phyloP scores from a whole-genome alignment of 2,888 invertebrate genomes.

The Andrena hattorfiana region DNA sequence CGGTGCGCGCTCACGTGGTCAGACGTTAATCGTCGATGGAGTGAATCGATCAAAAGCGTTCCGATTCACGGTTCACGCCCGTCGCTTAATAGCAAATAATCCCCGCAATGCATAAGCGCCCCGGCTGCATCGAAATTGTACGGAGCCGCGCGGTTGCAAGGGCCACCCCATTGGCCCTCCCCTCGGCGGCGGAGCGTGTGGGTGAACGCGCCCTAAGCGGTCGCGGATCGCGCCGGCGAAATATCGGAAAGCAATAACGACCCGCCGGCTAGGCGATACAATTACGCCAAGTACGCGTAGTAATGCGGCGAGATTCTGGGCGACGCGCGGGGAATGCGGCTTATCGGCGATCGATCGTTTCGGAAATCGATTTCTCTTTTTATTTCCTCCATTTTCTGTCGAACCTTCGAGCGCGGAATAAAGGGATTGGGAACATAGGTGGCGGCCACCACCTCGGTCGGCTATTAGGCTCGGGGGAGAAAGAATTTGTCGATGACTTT shows the following conservation, averaged over 20 bases:
- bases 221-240: constrained; percentile 51
- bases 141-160: constrained; percentile 10
- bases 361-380: constrained; percentile 36
- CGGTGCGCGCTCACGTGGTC: constrained; percentile 40
- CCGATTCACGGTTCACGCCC: constrained; percentile 69
- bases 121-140: constrained; percentile 33
- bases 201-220: constrained; percentile 7
- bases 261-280: constrained; percentile 57
- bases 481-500: background rate
- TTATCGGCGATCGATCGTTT: constrained; percentile 63
- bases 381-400: constrained; percentile 20
- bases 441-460: background rate
- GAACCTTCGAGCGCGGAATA: constrained; percentile 16
- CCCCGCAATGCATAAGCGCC: constrained; percentile 63
- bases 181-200: background rate
- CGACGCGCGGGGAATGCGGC: constrained; percentile 37
- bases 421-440: constrained; percentile 4
- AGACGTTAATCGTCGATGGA: constrained; percentile 63
- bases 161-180: background rate
- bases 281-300: constrained; percentile 64
- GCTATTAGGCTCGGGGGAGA: background rate
- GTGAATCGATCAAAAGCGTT: constrained; percentile 74
- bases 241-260: constrained; percentile 73
- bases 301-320: constrained; percentile 55
- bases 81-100: constrained; percentile 71